Evolutionary conservation across 1,140 invertebrate species (phyloP), one percentile per base, ranked within the genome.

Genomic region (Dendrolimus punctatus): DNA sequence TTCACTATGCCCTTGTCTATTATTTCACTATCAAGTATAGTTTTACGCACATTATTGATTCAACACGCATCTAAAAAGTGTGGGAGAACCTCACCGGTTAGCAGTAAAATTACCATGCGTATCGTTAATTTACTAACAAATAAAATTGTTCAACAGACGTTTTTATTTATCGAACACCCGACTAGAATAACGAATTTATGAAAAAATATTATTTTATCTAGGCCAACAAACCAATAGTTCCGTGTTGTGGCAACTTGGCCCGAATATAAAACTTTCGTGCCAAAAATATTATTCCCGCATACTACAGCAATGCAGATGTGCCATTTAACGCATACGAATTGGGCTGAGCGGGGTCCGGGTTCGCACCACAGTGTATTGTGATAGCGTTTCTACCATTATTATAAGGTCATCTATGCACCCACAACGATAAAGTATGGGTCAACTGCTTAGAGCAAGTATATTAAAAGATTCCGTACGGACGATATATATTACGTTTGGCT

Each of bases 271-370:
- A 60, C 38, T 57, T 57, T 49, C 57, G 66, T 76, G 78, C 73
- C 73, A 81, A 75, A 77, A 76, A 69, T 71, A 71, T 64, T 56
- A 58, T 54, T 59, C 41, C 57, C 65, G 61, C 66, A 66, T 67
- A 62, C 59, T 62, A 64, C 71, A 61, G 66, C 73, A 76, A 67
- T 79, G 71, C 74, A 78, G 74, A 79, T 76, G 73, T 69, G 66
- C 64, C 65, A 64, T 68, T 70, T 75, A 57, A 70, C 66, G 67
- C 63, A 62, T 62, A 63, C 58, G 49, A 74, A 76, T 57, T 71
- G 66, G 64, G 47, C 37, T 54, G 43, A 23, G 37, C 42, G 40
- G 10, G 37, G 48, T 23, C 8, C 43, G 41, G n/a, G 8, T 51
- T 51, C 50, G 3, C 23, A 23, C 23, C 23, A 23, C 23, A 23